Conservation (phyloP, 2,888 invertebrate genomes). For the Diarsia dahlii region DNA sequence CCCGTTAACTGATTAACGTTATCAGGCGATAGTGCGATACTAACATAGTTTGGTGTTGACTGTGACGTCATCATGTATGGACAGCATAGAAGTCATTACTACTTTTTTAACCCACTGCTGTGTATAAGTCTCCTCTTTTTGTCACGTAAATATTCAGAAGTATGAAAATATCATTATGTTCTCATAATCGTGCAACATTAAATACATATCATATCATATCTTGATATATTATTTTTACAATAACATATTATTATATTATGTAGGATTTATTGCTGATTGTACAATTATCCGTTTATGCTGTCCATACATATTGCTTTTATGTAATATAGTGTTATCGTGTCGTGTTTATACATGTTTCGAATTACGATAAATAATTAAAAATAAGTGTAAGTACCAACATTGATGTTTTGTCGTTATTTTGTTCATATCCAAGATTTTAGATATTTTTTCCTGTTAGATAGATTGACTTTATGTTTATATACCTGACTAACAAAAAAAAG, state of each 20-base stretch:
- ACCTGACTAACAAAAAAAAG: neutral
- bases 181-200: neutral
- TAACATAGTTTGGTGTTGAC: neutral
- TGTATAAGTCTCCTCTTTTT: too few species aligned
- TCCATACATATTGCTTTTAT: conserved; percentile 19
- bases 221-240: neutral
- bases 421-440: conserved; percentile 1
- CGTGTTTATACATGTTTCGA: conserved; percentile 16
- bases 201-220: too few species aligned
- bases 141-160: neutral
- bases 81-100: neutral
- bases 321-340: conserved; percentile 14
- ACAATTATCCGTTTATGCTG: neutral
- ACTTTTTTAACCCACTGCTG: too few species aligned
- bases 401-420: conserved; percentile 7
- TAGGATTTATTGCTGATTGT: neutral
- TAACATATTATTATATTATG: neutral
- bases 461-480: neutral
- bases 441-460: conserved; percentile 16
- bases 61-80: conserved; percentile 17
- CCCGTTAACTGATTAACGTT: conserved; percentile 48
- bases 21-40: conserved; percentile 46
- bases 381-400: conserved; percentile 42
- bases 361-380: conserved; percentile 12
- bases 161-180: neutral